phyloP scores from a whole-genome alignment of 2,113 vertebrate genomes.

The Synodontis membranacea region DNA sequence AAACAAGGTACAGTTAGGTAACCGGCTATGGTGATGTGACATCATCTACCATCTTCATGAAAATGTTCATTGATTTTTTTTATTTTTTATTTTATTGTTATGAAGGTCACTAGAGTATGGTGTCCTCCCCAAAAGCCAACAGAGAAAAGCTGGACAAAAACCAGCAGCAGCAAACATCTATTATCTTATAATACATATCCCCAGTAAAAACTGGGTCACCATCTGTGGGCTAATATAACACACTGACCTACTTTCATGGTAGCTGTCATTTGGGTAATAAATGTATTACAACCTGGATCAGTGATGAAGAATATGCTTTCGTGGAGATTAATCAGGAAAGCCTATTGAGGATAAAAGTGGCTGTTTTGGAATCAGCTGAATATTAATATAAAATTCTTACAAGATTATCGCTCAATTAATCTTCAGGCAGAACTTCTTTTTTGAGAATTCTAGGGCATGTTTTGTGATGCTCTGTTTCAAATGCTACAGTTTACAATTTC shows the following conservation, averaged over 20 bases:
- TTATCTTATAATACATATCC: background rate
- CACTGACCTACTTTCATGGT: constrained; percentile 2
- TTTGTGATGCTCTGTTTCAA: no score
- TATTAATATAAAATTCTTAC: no score
- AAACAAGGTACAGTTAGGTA: background rate
- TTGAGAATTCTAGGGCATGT: no score
- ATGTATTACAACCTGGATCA: background rate
- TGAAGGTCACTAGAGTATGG: background rate
- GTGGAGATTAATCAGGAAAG: background rate
- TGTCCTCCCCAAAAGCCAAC: background rate
- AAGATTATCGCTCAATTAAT: no score
- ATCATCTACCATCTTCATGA: background rate
- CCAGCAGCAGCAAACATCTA: background rate
- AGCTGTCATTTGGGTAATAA: background rate
- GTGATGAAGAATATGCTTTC: background rate
- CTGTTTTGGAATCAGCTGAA: background rate
- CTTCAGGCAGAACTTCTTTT: no score
- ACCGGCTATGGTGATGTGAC: background rate
- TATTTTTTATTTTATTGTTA: background rate
- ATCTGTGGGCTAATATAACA: constrained; percentile 26
- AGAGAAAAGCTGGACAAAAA: background rate
- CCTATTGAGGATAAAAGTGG: background rate
- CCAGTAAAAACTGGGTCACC: constrained; percentile 10
- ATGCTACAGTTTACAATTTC: no score
- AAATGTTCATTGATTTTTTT: background rate